Base-by-base conservation (phyloP, 2,113 vertebrate genomes). In the Anarhynchus alexandrinus region DNA sequence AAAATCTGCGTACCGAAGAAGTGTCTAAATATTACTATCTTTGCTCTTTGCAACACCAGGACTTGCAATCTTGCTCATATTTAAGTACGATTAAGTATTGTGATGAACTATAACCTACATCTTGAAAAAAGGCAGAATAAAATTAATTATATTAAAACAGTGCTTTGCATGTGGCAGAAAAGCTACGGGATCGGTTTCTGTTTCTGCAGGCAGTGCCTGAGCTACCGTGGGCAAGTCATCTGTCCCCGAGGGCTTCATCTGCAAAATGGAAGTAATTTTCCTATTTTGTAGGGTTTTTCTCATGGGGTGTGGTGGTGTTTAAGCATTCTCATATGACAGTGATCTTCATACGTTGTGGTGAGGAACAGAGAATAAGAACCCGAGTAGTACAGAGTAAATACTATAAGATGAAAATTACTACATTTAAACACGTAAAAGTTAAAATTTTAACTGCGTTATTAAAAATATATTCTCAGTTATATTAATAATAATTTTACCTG, bases 401-500 rank as follows among this genome's bases (percentile, higher is more conserved):
- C 7, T 51, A 34, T 59, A 57, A 66, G 18, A 66, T 32, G 34
- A 14, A 67, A 70, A 69, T 45, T 12, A 59, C 23, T 84, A 54
- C 3, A 72, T 38, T 70, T 62, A 64, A 86, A 76, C 25, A 69
- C 2, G 19, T 34, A 49, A 51, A 85, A 45, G 21, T 6, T 38
- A 25, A 61, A 15, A 10, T 54, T 92, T 86, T 22, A 77, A 57
- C 26, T 36, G 9, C 5, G 9, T 77, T 95, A 92, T 32, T 71
- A 83, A 74, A 65, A 65, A 69, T 15, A 49, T 7, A 69, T n/a
- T 81, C 5, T 89, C 21, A 26, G 25, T 74, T 61, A 40, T 29
- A 49, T 36, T 84, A 91, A 13, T n/a, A 76, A 19, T 26, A 69
- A 18, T 81, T 91, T 96, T 98, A 99, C 99, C 99, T 99, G 99